Conservation (phyloP, 2,797 vertebrate genomes). For the Parauchenoglanis ngamensis region DNA sequence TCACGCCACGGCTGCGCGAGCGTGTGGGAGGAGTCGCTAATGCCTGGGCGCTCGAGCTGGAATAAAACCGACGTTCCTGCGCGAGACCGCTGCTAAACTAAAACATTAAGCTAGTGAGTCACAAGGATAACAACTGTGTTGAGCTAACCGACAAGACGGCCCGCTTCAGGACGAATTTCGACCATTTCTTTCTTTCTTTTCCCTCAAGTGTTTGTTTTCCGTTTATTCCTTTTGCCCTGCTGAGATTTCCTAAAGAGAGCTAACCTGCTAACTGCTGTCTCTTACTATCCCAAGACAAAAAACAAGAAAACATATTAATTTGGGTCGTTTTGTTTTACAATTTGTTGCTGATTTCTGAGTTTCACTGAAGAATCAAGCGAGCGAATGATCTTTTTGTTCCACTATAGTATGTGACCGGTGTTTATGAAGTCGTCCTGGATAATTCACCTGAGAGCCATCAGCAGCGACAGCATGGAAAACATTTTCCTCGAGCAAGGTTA, state of each 20-base stretch:
- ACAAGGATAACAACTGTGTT: background rate
- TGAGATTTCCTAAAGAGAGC: background rate
- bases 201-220: background rate
- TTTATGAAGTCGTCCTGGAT: slow-evolving; percentile 24
- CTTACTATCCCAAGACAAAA: background rate
- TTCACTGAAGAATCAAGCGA: background rate
- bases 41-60: background rate
- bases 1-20: slow-evolving; percentile 10
- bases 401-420: background rate
- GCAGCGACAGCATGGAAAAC: slow-evolving; percentile 45
- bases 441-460: background rate
- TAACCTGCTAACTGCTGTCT: background rate
- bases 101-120: no score
- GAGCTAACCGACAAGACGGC: background rate
- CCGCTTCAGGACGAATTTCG: background rate
- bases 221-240: background rate
- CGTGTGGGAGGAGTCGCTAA: slow-evolving; percentile 37
- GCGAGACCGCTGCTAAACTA: background rate
- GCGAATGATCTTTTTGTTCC: background rate
- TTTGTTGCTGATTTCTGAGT: background rate
- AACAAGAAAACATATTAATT: background rate
- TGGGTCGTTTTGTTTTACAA: background rate
- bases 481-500: slow-evolving; percentile 59
- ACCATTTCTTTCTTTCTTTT: background rate
- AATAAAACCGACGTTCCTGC: background rate